These are phyloP conservation scores for Hemichromis elongatus DNA, from an alignment of 2,113 vertebrate species.

Conservation along the genomic window DNA sequence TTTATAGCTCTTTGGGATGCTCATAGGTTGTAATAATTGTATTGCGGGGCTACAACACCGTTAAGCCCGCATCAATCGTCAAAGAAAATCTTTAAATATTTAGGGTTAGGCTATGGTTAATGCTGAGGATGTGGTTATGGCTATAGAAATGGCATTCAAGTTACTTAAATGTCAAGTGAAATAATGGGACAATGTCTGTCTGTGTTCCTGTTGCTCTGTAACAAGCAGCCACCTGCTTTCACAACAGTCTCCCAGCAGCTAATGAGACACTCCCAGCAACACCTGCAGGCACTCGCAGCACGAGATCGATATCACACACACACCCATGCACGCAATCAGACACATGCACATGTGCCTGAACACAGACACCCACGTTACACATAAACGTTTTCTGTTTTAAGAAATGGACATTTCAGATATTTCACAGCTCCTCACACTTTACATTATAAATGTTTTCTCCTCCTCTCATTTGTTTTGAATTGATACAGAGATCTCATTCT, in stretches of 20 bases:
- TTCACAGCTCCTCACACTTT: neutral
- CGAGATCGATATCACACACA: neutral
- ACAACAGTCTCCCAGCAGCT: conserved; percentile 10
- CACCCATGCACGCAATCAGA: neutral
- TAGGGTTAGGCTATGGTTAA: neutral
- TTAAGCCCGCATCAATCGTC: neutral
- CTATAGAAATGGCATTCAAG: neutral
- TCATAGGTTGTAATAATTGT: neutral
- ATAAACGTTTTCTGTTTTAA: neutral
- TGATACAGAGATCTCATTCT: neutral
- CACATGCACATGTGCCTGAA: neutral
- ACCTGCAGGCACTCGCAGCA: conserved; percentile 1
- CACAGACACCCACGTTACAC: neutral
- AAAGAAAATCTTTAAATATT: neutral
- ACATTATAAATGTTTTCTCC: neutral
- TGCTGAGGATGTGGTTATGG: neutral
- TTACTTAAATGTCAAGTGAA: neutral
- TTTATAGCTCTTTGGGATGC: too few relatives aligned
- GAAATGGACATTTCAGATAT: neutral
- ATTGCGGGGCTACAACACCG: neutral
- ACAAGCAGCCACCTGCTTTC: neutral
- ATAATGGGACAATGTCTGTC: neutral
- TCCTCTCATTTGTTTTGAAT: neutral
- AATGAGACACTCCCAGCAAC: conserved; percentile 2
- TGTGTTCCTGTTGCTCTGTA: neutral